Conservation (phyloP, 2,797 vertebrate species). For the Hoplostethus atlanticus region DNA sequence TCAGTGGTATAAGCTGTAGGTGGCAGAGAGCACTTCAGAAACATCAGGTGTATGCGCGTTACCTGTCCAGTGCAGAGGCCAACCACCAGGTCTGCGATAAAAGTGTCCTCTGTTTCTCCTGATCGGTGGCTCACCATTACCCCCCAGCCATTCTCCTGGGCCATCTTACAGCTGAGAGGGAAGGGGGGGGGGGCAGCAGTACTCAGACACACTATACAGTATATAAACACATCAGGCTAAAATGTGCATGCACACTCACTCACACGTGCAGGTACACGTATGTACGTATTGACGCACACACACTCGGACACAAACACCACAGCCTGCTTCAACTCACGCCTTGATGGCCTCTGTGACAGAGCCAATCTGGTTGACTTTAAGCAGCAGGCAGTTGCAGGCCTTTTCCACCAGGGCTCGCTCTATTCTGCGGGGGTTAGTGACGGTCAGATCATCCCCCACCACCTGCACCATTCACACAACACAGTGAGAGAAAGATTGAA, state of each 20-base stretch:
- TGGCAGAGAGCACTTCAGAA: not conserved
- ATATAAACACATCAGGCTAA: too few species aligned
- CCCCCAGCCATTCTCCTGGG: slow-evolving; percentile 95
- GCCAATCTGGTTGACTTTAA: slow-evolving; percentile 97
- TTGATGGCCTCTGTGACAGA: slow-evolving; percentile 94
- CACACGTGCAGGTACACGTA: not conserved
- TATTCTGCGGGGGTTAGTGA: slow-evolving; percentile 94
- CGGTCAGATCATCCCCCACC: slow-evolving; percentile 93
- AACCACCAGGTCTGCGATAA: slow-evolving; percentile 95
- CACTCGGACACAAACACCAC: not conserved
- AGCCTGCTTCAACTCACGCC: slow-evolving; percentile 84
- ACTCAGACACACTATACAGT: not conserved
- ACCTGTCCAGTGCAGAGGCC: slow-evolving; percentile 96
- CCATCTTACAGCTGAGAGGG: slow-evolving; percentile 90
- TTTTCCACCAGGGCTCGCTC: slow-evolving; percentile 92
- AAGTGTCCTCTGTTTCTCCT: slow-evolving; percentile 94
- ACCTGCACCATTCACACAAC: slow-evolving; percentile 79
- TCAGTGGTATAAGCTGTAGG: not conserved
- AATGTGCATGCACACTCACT: not conserved
- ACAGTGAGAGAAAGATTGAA: slow-evolving; percentile 4
- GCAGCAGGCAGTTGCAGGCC: slow-evolving; percentile 94
- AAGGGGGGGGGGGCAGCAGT: not conserved
- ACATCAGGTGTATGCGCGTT: slow-evolving; percentile 22
- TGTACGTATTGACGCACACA: not conserved
- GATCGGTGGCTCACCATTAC: slow-evolving; percentile 97